A percentile compares a stretch with the other conserved stretches of the same genome.
phyloP scores from a whole-genome alignment of 1,140 invertebrate genomes.

The Melanaphis sacchari region DNA sequence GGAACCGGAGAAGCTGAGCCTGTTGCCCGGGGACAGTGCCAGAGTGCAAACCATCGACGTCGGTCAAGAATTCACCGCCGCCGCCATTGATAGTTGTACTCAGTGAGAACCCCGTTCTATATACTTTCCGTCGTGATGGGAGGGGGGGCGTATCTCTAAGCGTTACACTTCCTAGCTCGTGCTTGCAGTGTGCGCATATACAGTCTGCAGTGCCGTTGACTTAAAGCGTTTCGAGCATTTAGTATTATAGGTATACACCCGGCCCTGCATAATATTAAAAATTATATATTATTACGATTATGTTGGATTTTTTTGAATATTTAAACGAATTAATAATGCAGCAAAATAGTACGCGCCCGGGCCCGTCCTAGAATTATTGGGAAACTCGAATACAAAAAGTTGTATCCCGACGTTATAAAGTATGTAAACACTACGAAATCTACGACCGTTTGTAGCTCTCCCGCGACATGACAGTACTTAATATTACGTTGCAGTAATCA shows the following conservation, averaged over 20 bases:
- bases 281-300: neutral
- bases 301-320: neutral
- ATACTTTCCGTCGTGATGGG: no score
- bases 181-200: neutral
- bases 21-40: conserved; percentile 71
- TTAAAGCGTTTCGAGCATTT: neutral
- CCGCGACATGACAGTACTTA: neutral
- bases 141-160: neutral
- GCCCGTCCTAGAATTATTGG: neutral
- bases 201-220: no score
- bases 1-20: conserved; percentile 72
- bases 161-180: neutral
- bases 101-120: neutral
- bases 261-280: no score
- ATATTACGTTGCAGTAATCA: neutral
- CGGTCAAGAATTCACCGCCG: conserved; percentile 62
- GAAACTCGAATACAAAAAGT: neutral
- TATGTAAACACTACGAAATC: neutral
- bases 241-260: no score
- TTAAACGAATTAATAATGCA: neutral
- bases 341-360: neutral
- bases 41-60: conserved; percentile 73
- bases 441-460: neutral
- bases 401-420: neutral
- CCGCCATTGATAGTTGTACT: neutral